Base-by-base conservation (phyloP, 2,797 vertebrate species). In the Sciurus vulgaris region DNA sequence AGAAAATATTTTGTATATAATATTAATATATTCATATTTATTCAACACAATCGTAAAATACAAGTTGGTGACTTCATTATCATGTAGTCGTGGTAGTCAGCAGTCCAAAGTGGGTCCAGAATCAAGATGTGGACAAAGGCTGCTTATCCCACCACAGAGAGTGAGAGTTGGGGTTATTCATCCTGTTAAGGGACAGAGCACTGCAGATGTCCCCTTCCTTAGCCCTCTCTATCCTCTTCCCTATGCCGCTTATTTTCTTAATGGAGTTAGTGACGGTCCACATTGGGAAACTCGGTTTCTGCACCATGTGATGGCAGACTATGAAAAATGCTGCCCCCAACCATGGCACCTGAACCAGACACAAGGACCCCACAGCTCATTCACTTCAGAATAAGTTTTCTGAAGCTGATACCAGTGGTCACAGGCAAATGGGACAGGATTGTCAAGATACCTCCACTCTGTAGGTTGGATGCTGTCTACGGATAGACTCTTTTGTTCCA, bases 11-110 rank as follows among this genome's bases (percentile, higher is more conserved):
- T 76, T 26, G 51, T 38, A 51, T 78, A 22, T 49, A 77, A 59
- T 78, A 76, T 61, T 67, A 90, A 72, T 59, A 89, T 41, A 91
- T 61, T 72, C 54, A 76, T 74, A 15, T 73, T 91, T 85, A 30
- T 81, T 6, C 51, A 86, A 72, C 11, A 59, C 28, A 65, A 44
- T 69, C 41, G 56, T 63, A 89, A 93, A 83, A 73, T 63, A 24
- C 7, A 73, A 85, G 3, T 56, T 59, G 26, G n/a, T 51, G 38
- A 44, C 44, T 33, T 78, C 7, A 3, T 61, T 78, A 38, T 70
- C 35, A 61, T 51, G 59, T 4, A 20, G 12, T 76, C 86, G 41
- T 65, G 56, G 44, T 82, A 47, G 56, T 59, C 73, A 78, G 41
- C 85, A 95, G 41, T 87, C 69, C 30, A 24, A 93, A 93, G 81